phyloP scores from a whole-genome alignment of 2,888 invertebrate genomes.

The Hecatera dysodea region DNA sequence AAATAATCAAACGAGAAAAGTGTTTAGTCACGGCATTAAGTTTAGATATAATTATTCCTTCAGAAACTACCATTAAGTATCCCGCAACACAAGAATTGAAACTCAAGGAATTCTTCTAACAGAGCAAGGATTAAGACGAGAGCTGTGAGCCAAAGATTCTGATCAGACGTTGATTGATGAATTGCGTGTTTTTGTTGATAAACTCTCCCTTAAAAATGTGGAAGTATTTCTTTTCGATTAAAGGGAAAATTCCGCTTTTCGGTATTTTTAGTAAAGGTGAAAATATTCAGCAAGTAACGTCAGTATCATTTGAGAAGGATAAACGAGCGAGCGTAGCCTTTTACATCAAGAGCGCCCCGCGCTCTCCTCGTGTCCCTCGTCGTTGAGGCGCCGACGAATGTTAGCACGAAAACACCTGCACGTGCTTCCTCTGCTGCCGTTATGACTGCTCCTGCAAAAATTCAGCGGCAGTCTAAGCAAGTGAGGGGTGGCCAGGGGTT shows the following conservation, averaged over 20 bases:
- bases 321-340: too few species aligned
- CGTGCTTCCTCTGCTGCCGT: too few species aligned
- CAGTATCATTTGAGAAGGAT: not conserved
- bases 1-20: not conserved
- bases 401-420: too few species aligned
- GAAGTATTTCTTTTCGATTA: slow-evolving; percentile 37
- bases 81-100: slow-evolving; percentile 15
- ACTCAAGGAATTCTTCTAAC: slow-evolving; percentile 51
- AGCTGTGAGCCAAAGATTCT: slow-evolving; percentile 58
- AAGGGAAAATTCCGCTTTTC: slow-evolving; percentile 9
- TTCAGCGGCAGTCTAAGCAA: too few species aligned
- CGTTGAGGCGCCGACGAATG: too few species aligned
- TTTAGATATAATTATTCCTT: not conserved
- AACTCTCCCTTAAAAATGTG: slow-evolving; percentile 46
- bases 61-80: slow-evolving; percentile 12
- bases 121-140: slow-evolving; percentile 61
- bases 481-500: too few species aligned
- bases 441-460: too few species aligned
- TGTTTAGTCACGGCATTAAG: not conserved
- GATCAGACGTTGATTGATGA: slow-evolving; percentile 68
- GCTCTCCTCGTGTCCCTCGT: too few species aligned
- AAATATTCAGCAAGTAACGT: not conserved
- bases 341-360: too few species aligned
- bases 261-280: not conserved
- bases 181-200: slow-evolving; percentile 60